phyloP scores from a whole-genome alignment of 2,888 invertebrate genomes.

The Seira sanloemensis region DNA sequence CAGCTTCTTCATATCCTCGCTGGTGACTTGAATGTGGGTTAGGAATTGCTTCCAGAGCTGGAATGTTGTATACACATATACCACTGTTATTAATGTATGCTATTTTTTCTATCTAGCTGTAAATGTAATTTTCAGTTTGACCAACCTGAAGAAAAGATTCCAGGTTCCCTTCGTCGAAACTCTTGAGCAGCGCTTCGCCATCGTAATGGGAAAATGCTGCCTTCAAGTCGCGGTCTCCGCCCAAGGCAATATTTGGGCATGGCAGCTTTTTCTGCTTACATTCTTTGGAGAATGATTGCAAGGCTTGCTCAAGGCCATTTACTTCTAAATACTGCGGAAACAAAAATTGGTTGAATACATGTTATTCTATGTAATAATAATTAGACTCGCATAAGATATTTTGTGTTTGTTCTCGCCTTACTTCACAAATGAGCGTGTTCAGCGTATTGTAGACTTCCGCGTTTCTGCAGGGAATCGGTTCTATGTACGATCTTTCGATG shows the following conservation, averaged over 20 bases:
- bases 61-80: too few relatives aligned
- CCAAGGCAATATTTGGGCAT: constrained; percentile 45
- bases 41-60: constrained; percentile 70
- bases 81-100: too few relatives aligned
- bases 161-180: constrained; percentile 70
- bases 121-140: too few relatives aligned
- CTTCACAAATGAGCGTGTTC: constrained; percentile 63
- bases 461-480: constrained; percentile 46
- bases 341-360: too few relatives aligned
- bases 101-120: too few relatives aligned
- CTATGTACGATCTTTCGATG: too few relatives aligned
- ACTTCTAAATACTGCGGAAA: constrained; percentile 67
- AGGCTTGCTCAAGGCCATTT: constrained; percentile 69
- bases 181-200: constrained; percentile 60
- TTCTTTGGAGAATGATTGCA: constrained; percentile 68
- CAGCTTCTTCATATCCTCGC: constrained; percentile 71
- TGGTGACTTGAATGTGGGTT: constrained; percentile 70
- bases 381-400: too few relatives aligned
- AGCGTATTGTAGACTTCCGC: constrained; percentile 59
- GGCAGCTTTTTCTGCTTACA: constrained; percentile 66
- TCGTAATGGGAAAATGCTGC: constrained; percentile 70
- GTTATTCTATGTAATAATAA: too few relatives aligned
- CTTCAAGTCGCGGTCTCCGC: constrained; percentile 44
- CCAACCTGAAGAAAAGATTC: constrained; percentile 62
- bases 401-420: too few relatives aligned